Evolutionary conservation across 2,797 vertebrate genomes (phyloP).

Genomic region (Helarctos malayanus): DNA sequence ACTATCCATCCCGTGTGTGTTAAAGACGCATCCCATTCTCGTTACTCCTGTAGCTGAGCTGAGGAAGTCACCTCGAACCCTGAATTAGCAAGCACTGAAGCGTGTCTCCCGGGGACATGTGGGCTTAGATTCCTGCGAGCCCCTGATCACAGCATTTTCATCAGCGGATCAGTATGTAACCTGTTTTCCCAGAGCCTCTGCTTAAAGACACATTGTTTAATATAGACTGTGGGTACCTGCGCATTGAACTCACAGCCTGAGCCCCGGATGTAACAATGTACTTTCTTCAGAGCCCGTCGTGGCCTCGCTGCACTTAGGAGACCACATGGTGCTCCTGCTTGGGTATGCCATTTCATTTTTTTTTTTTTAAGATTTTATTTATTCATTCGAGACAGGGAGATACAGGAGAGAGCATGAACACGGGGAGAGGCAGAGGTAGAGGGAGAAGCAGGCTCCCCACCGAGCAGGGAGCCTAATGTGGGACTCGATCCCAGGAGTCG

Average conservation of each 20-base stretch:
- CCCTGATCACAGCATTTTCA: not conserved
- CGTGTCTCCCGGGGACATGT: no score
- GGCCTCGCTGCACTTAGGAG: not conserved
- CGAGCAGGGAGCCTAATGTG: no score
- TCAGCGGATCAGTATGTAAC: not conserved
- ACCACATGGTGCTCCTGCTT: not conserved
- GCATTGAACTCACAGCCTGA: not conserved
- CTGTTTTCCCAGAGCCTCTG: not conserved
- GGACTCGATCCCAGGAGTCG: no score
- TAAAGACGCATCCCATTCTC: not conserved
- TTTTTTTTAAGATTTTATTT: no score
- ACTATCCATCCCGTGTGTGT: not conserved
- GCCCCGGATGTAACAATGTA: no score
- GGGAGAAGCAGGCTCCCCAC: no score
- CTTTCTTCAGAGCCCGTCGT: not conserved
- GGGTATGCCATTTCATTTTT: no score
- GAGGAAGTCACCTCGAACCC: not conserved
- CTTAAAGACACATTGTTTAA: not conserved
- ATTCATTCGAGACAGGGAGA: no score
- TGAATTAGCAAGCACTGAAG: not conserved
- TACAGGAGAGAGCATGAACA: no score
- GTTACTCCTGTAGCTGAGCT: not conserved
- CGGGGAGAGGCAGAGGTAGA: no score
- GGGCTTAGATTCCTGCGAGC: not conserved
- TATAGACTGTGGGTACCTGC: not conserved